phyloP scores from a whole-genome alignment of 2,797 vertebrate species.

The Zenarchopterus dispar region DNA sequence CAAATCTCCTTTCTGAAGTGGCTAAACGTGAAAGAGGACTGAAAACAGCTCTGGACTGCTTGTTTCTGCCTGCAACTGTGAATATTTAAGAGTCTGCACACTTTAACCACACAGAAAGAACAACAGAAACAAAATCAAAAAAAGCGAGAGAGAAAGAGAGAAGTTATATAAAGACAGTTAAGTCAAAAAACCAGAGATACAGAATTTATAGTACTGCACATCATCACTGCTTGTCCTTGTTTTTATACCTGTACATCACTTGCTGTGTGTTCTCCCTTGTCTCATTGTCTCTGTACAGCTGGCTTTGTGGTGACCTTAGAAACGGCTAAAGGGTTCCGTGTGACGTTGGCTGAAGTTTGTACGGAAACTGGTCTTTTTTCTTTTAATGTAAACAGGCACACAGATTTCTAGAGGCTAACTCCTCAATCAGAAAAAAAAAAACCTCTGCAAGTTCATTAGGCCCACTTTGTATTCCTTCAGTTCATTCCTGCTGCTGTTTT shows the following conservation, averaged over 20 bases:
- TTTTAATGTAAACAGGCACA: slow-evolving; percentile 96
- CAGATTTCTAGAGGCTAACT: slow-evolving; percentile 88
- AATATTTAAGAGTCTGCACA: slow-evolving; percentile 87
- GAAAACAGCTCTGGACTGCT: slow-evolving; percentile 43
- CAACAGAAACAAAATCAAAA: slow-evolving; percentile 86
- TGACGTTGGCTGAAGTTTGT: slow-evolving; percentile 89
- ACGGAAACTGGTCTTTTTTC: slow-evolving; percentile 88
- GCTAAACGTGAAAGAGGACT: slow-evolving; percentile 58
- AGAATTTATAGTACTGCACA: slow-evolving; percentile 97
- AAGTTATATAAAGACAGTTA: slow-evolving; percentile 95
- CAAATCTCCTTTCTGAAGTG: slow-evolving; percentile 70
- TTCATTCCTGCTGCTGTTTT: slow-evolving; percentile 33
- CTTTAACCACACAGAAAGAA: slow-evolving; percentile 94
- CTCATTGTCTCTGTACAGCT: slow-evolving; percentile 86
- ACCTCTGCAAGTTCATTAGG: slow-evolving; percentile 39
- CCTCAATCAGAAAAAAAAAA: slow-evolving; percentile 45
- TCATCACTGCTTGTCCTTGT: slow-evolving; percentile 56
- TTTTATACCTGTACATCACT: slow-evolving; percentile 70
- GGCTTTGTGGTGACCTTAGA: slow-evolving; percentile 94
- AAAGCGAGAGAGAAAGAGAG: slow-evolving; percentile 43
- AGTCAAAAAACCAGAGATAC: slow-evolving; percentile 96
- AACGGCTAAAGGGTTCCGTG: slow-evolving; percentile 98
- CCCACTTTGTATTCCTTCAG: slow-evolving; percentile 39
- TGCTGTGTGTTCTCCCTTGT: not conserved
- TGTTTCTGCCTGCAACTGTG: slow-evolving; percentile 74